These are phyloP conservation scores for Cercopithecus mona DNA, from an alignment of 2,113 vertebrate genomes.

Conservation along the genomic window DNA sequence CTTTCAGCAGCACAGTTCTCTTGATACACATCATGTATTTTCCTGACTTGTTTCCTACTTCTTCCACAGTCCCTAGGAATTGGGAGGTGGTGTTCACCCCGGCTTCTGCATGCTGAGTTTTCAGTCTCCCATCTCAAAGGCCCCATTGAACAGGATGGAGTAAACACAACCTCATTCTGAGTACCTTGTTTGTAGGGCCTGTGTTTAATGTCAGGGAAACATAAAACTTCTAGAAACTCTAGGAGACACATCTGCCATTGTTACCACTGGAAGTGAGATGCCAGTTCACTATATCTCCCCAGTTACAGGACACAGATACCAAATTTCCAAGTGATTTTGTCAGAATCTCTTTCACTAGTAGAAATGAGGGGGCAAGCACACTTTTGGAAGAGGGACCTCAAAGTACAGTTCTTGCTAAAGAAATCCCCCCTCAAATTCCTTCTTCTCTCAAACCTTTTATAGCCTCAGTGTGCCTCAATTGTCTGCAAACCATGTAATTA, in stretches of 20 bases:
- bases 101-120: neutral
- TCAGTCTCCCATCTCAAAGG: neutral
- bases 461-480: neutral
- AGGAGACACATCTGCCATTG: neutral
- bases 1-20: neutral
- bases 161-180: neutral
- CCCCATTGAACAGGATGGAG: neutral
- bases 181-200: neutral
- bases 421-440: neutral
- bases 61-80: neutral
- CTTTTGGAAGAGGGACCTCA: neutral
- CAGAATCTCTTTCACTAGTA: neutral
- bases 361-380: neutral
- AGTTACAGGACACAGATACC: neutral
- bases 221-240: neutral
- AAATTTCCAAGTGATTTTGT: neutral
- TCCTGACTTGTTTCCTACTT: neutral
- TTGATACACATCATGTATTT: neutral
- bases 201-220: neutral
- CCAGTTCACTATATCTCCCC: neutral
- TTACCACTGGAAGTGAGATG: neutral
- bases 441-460: neutral
- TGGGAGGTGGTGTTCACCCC: fast-evolving
- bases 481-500: neutral
- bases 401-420: neutral